Conservation (phyloP, 2,888 invertebrate species). For the Cerastoderma edule region DNA sequence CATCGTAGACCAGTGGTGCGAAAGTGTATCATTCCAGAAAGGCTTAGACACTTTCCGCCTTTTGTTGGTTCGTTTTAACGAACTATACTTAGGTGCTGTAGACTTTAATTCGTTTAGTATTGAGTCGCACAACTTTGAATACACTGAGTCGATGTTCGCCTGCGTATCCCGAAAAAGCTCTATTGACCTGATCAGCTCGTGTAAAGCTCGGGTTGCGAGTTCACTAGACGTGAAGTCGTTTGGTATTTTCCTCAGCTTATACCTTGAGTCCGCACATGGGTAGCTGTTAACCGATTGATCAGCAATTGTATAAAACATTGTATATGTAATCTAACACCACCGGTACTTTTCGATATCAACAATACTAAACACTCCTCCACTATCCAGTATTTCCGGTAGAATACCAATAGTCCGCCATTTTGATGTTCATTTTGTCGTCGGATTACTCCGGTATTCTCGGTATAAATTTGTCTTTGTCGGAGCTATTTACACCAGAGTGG, state of each 20-base stretch:
- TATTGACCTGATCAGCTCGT: not conserved
- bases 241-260: not conserved
- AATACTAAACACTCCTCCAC: no score
- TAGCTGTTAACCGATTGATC: not conserved
- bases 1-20: constrained; percentile 23
- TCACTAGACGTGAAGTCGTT: not conserved
- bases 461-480: no score
- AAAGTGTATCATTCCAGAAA: constrained; percentile 33
- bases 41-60: constrained; percentile 27
- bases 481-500: no score
- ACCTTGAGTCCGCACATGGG: not conserved
- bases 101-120: constrained; percentile 32
- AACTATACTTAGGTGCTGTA: constrained; percentile 17
- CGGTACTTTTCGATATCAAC: no score
- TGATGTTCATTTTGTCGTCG: no score
- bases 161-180: not conserved
- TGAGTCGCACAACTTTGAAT: not conserved
- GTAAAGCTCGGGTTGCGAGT: not conserved
- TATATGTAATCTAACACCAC: no score
- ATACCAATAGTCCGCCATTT: no score
- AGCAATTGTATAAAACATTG: no score
- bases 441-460: no score
- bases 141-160: not conserved
- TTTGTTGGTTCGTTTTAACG: constrained; percentile 16
- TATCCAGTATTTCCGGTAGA: no score